Conservation (phyloP, 64 coral and sea anemone genomes). For the Pachyseris speciosa region DNA sequence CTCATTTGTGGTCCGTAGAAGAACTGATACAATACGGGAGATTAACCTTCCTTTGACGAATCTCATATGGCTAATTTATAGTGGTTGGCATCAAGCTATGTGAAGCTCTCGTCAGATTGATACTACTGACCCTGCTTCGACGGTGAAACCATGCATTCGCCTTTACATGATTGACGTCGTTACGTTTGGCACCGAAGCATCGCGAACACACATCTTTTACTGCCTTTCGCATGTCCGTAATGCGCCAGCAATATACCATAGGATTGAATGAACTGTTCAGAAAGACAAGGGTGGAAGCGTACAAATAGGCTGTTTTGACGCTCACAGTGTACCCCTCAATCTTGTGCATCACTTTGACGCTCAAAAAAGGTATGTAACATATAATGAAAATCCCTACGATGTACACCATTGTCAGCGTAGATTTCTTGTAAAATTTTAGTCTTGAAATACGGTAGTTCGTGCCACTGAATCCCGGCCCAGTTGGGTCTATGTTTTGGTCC, state of each 20-base stretch:
- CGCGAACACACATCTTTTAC: slow-evolving; percentile 4
- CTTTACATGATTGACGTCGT: too few relatives aligned
- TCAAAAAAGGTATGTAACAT: slow-evolving; percentile 61
- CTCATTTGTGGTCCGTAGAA: too few relatives aligned
- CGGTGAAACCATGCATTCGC: too few relatives aligned
- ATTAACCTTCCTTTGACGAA: too few relatives aligned
- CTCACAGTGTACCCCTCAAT: neutral
- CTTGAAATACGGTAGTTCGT: neutral
- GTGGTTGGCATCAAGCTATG: too few relatives aligned
- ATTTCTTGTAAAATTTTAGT: slow-evolving; percentile 37
- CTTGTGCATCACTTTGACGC: slow-evolving; percentile 1
- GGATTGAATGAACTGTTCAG: slow-evolving; percentile 57
- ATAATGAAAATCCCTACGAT: slow-evolving; percentile 51
- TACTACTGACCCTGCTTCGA: too few relatives aligned
- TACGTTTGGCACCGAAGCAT: too few relatives aligned
- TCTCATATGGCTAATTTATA: too few relatives aligned
- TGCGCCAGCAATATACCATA: slow-evolving; percentile 72
- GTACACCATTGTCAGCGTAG: slow-evolving; percentile 48
- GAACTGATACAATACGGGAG: too few relatives aligned
- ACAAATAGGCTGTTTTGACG: slow-evolving; percentile 1
- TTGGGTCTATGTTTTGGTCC: neutral
- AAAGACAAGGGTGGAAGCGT: slow-evolving; percentile 14
- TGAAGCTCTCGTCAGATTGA: too few relatives aligned
- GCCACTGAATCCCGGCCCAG: neutral
- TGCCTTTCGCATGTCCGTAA: slow-evolving; percentile 19